Base-by-base conservation (phyloP, 1,140 invertebrate species). In the Lepidurus couesii region DNA sequence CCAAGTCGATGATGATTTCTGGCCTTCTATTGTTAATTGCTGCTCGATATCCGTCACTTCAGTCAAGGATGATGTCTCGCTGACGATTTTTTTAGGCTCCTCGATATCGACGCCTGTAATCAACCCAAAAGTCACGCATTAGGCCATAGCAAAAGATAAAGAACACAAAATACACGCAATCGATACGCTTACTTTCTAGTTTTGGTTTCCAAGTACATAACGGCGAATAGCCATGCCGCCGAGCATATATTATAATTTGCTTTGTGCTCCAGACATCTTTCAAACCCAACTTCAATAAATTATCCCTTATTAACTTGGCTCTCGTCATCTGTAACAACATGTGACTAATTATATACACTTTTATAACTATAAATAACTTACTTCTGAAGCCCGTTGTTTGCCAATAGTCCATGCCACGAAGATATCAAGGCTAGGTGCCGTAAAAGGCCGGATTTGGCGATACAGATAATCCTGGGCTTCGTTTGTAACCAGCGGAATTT, bases 361-460 rank as follows among this genome's bases (percentile, higher is more conserved):
- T 13, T 47, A 75, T 24, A 24, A 26, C 75, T 2, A 42, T 78
- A 53, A 53, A 79, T 47, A 73, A 74, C 74, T 81, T 80, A 87
- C 86, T 83, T 89, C 88, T 21, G 85, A 82, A 24, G 88, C 86
- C 80, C 85, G 81, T 79, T 87, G 86, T 80, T 89, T 89, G 8
- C 85, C 87, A 44, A 86, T 80, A 79, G 86, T 87, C 82, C 85
- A 87, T 4, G 81, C 80, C n/a, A 86, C 79, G 83, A 86, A 90
- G 73, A 87, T 84, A n/a, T 86, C 82, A 47, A 82, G 78, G 78
- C 82, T 86, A 8, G 80, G 42, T 42, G 86, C 86, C 74, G 85
- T 84, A 79, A 88, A 89, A 43, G 86, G 87, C 84, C 88, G 86
- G 4, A 87, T 34, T 10, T 74, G 82, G 80, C 82, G 85, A 78